A percentile compares a stretch with the other conserved stretches of the same genome.
phyloP scores from a whole-genome alignment of 2,888 invertebrate species.

The Cataglyphis altisquamis region DNA sequence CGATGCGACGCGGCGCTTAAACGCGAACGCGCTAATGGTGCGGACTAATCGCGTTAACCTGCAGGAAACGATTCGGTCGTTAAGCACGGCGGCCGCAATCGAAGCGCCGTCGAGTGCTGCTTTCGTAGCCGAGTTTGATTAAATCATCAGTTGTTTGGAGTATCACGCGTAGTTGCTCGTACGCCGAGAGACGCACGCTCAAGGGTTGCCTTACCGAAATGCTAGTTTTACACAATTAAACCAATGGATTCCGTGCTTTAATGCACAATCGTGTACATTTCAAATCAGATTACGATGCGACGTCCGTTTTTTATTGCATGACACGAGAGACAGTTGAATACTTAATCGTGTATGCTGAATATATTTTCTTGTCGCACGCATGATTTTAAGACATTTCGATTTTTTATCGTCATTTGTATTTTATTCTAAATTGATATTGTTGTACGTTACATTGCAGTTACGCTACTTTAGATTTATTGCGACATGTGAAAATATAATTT shows the following conservation, averaged over 20 bases:
- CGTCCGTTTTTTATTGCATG: background rate
- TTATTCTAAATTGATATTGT: background rate
- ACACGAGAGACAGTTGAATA: background rate
- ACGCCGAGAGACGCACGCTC: slow-evolving; percentile 12
- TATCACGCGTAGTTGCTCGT: slow-evolving; percentile 49
- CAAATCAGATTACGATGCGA: background rate
- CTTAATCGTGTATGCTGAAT: background rate
- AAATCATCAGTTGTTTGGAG: slow-evolving; percentile 60
- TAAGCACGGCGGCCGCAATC: slow-evolving; percentile 71
- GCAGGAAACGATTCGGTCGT: slow-evolving; percentile 74
- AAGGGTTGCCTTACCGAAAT: slow-evolving; percentile 2
- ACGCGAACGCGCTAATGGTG: slow-evolving; percentile 76
- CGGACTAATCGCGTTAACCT: slow-evolving; percentile 78
- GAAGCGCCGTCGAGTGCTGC: slow-evolving; percentile 60
- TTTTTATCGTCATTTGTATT: background rate
- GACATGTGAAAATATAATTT: background rate
- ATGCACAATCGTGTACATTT: background rate
- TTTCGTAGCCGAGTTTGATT: slow-evolving; percentile 56
- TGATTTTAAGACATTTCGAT: background rate
- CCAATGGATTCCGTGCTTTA: slow-evolving; percentile 2
- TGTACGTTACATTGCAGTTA: background rate
- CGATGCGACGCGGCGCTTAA: slow-evolving; percentile 65
- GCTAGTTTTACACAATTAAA: slow-evolving; percentile 25
- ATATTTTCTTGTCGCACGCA: background rate
- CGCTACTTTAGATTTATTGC: background rate